These are phyloP conservation scores for Paralichthys olivaceus DNA, from an alignment of 2,113 vertebrate genomes.

Conservation along the genomic window DNA sequence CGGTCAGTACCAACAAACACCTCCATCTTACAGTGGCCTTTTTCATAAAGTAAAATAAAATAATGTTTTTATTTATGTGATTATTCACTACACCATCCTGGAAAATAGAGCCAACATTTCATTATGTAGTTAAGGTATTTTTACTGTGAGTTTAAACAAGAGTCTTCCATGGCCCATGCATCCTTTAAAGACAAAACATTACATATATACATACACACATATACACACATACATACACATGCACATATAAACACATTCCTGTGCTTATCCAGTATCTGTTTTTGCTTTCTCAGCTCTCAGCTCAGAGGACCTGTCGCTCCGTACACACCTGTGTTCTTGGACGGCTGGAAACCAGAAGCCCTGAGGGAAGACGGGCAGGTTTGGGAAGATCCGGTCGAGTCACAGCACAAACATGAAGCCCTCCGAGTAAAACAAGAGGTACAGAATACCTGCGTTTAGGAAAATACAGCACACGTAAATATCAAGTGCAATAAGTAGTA, in stretches of 20 bases:
- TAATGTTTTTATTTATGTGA: too few relatives aligned
- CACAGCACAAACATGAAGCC: constrained; percentile 86
- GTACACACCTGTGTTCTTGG: constrained; percentile 84
- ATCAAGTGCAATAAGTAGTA: not conserved
- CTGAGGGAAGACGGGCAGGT: constrained; percentile 77
- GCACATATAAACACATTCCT: too few relatives aligned
- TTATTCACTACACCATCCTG: too few relatives aligned
- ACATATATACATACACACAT: too few relatives aligned
- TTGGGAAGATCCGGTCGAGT: constrained; percentile 90
- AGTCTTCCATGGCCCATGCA: too few relatives aligned
- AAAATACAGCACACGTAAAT: not conserved
- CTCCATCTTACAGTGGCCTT: not conserved
- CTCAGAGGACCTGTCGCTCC: constrained; percentile 78
- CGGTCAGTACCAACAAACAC: constrained; percentile 70
- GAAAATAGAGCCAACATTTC: too few relatives aligned
- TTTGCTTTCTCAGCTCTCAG: constrained; percentile 76
- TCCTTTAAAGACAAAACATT: too few relatives aligned
- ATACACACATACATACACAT: too few relatives aligned
- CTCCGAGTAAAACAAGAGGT: constrained; percentile 77
- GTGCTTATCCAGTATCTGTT: too few relatives aligned
- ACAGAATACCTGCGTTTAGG: constrained; percentile 31
- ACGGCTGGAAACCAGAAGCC: constrained; percentile 85
- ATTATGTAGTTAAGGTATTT: too few relatives aligned
- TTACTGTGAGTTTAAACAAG: too few relatives aligned
- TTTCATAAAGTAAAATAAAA: not conserved